Conservation (phyloP, 2,113 vertebrate species). For the Esox niger region DNA sequence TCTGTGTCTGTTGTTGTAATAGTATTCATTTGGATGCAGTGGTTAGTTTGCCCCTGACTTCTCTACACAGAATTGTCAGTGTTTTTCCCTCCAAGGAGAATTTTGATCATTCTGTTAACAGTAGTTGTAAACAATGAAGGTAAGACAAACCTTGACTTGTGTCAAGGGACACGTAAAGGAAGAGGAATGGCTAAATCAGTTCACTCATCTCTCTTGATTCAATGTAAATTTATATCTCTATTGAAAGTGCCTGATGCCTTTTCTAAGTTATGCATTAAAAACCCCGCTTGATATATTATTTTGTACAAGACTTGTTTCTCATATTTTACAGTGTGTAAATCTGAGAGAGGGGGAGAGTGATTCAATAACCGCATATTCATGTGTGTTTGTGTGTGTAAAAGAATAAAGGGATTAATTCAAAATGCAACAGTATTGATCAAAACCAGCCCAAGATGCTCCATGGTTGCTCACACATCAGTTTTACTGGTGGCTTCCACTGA, state of each 20-base stretch:
- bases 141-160: constrained; percentile 32
- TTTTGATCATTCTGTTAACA: constrained; percentile 13
- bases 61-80: no score
- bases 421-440: constrained; percentile 52
- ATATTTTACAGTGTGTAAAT: constrained; percentile 41
- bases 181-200: constrained; percentile 22
- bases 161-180: constrained; percentile 26
- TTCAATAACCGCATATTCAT: neutral
- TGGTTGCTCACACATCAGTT: constrained; percentile 52
- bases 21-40: no score
- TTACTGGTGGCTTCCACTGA: constrained; percentile 49
- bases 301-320: neutral
- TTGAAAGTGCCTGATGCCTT: constrained; percentile 31
- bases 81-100: neutral
- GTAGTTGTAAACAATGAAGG: constrained; percentile 14
- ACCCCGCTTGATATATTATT: constrained; percentile 16
- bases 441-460: constrained; percentile 28
- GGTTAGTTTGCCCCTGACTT: no score
- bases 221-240: constrained; percentile 21
- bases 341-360: neutral
- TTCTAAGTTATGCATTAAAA: constrained; percentile 39
- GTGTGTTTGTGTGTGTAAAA: constrained; percentile 7
- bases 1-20: no score
- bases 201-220: constrained; percentile 22
- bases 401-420: constrained; percentile 14